Evolutionary conservation across 2,113 vertebrate genomes (phyloP).

Genomic region (Aix galericulata): DNA sequence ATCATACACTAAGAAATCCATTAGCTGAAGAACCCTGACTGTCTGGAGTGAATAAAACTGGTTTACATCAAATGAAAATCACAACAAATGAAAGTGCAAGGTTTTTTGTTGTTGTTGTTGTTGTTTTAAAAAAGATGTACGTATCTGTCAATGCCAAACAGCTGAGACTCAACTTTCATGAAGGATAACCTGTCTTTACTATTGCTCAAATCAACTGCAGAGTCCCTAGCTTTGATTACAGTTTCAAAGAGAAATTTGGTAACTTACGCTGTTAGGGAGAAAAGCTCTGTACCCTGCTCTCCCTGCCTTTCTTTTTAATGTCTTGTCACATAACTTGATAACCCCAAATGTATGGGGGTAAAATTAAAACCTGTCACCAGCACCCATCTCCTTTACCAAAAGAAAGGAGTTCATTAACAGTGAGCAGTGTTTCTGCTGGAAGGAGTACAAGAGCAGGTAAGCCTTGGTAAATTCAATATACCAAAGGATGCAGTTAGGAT

Average conservation of each 20-base stretch:
- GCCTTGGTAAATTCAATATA: not conserved
- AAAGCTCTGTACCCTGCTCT: not conserved
- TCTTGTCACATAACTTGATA: not conserved
- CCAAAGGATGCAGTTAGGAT: not conserved
- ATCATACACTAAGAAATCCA: not conserved
- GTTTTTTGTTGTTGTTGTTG: not conserved
- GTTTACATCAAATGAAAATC: not conserved
- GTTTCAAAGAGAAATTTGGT: conserved; percentile 41
- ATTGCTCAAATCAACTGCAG: not conserved
- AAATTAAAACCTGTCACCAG: not conserved
- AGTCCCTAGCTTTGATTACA: conserved; percentile 19
- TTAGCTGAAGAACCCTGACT: not conserved
- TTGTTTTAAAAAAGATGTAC: not conserved
- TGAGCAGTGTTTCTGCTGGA: not conserved
- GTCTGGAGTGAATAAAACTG: not conserved
- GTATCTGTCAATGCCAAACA: not conserved
- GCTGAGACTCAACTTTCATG: not conserved
- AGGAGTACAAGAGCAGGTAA: not conserved
- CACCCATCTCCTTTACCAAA: not conserved
- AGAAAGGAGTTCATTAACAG: not conserved
- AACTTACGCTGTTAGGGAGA: conserved; percentile 2
- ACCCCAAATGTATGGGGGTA: not conserved
- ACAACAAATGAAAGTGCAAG: not conserved
- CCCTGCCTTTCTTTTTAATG: conserved; percentile 11
- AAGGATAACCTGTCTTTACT: not conserved